Percentiles rank a stretch among this genome's conserved stretches.
Conservation (phyloP, 2,113 vertebrate species). For the Ascaphus truei region DNA sequence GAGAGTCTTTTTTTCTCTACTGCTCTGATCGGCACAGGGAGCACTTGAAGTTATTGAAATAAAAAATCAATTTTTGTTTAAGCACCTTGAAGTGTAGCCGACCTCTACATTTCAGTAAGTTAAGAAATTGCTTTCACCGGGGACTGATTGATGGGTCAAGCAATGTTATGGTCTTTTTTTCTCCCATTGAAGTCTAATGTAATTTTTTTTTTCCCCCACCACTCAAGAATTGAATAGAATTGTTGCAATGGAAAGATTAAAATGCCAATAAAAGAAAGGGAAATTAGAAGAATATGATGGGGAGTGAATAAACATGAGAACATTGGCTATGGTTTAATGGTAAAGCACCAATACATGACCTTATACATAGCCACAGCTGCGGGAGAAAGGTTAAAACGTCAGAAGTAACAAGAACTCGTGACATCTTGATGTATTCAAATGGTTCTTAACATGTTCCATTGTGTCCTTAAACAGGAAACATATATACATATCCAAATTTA, state of each 20-base stretch:
- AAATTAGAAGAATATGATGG: neutral
- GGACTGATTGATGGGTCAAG: constrained; percentile 29
- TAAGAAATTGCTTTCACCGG: constrained; percentile 40
- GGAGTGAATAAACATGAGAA: neutral
- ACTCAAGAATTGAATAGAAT: neutral
- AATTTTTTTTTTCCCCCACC: neutral
- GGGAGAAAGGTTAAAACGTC: too few species aligned
- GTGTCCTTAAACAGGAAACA: too few species aligned
- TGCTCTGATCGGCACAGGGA: neutral
- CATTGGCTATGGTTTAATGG: neutral
- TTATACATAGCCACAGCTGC: too few species aligned
- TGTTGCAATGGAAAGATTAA: neutral
- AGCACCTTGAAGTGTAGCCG: constrained; percentile 36
- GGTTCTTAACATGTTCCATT: too few species aligned
- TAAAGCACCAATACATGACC: neutral
- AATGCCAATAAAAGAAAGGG: neutral
- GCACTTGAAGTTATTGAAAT: constrained; percentile 24
- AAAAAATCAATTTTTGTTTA: constrained; percentile 31
- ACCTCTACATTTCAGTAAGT: constrained; percentile 37
- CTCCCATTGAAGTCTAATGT: constrained; percentile 1
- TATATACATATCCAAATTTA: too few species aligned
- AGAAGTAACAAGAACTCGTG: too few species aligned
- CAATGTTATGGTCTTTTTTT: neutral
- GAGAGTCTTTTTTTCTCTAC: neutral
- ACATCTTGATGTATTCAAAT: too few species aligned